phyloP scores from a whole-genome alignment of 2,797 vertebrate genomes.

The Clangula hyemalis region DNA sequence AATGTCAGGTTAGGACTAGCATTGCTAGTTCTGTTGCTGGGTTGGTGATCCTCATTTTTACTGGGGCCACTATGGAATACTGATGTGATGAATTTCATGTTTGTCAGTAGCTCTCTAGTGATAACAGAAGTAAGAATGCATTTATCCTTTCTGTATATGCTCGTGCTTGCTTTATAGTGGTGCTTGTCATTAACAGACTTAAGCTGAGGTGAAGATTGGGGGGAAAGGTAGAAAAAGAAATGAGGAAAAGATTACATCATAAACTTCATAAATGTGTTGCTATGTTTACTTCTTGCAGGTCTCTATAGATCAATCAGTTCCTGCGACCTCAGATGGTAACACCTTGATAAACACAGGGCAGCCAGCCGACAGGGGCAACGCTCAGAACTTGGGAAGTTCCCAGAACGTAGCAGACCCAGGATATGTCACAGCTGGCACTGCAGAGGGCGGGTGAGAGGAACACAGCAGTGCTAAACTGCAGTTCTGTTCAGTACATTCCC shows the following conservation, averaged over 20 bases:
- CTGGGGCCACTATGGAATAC: background rate
- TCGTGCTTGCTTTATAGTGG: background rate
- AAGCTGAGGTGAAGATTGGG: background rate
- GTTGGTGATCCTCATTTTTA: background rate
- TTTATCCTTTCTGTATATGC: background rate
- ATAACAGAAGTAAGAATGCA: background rate
- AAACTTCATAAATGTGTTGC: background rate
- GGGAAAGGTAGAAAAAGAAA: background rate
- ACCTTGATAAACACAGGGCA: conserved; percentile 50
- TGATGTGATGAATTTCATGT: background rate
- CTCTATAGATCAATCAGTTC: conserved; percentile 76
- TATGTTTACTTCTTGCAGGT: conserved; percentile 66
- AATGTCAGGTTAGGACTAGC: background rate
- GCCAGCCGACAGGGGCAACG: conserved; percentile 64
- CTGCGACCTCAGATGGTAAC: conserved; percentile 53
- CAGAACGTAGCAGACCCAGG: conserved; percentile 71
- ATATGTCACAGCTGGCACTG: conserved; percentile 22
- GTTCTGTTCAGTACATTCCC: background rate
- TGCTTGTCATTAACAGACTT: background rate
- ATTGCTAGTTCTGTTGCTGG: background rate
- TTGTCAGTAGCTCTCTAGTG: background rate
- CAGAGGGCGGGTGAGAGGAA: conserved; percentile 74
- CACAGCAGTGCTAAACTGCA: background rate
- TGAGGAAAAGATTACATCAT: background rate
- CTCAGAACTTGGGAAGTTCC: conserved; percentile 54